Evolutionary conservation across 1,140 invertebrate genomes (phyloP).

Genomic region (Stegodyphus dumicola): DNA sequence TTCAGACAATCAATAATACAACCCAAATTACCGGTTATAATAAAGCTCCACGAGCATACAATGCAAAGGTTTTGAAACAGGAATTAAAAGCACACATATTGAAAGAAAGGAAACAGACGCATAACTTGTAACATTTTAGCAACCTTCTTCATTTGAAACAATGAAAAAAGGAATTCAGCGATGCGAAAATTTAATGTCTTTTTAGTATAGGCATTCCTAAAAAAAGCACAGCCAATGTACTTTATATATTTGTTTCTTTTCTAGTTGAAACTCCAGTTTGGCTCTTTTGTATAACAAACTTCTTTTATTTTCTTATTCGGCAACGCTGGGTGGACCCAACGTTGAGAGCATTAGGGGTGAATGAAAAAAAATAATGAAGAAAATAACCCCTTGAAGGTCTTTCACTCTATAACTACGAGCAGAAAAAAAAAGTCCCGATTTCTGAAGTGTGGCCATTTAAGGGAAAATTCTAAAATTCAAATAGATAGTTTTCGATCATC

Average conservation of each 20-base stretch:
- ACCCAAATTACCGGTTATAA: too few species aligned
- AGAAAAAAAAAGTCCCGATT: not conserved
- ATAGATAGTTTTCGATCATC: too few species aligned
- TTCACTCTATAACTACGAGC: not conserved
- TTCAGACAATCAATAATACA: too few species aligned
- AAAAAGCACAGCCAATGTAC: not conserved
- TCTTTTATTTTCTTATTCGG: not conserved
- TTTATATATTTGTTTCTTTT: conserved; percentile 1
- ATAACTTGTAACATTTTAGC: too few species aligned
- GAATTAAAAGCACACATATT: too few species aligned
- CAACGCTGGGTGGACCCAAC: not conserved
- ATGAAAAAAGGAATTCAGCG: too few species aligned
- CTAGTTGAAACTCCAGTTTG: conserved; percentile 1
- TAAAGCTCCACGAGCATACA: too few species aligned
- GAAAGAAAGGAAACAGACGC: too few species aligned
- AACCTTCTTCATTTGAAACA: too few species aligned
- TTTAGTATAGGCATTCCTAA: not conserved
- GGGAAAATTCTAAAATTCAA: not conserved
- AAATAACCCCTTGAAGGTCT: not conserved
- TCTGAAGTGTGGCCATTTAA: not conserved
- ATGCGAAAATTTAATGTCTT: too few species aligned
- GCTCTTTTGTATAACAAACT: too few species aligned
- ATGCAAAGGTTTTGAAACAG: too few species aligned
- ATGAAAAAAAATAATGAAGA: not conserved
- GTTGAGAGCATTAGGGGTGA: not conserved